These are phyloP conservation scores for Eristalinus aeneus DNA, from an alignment of 2,888 invertebrate genomes.

Conservation along the genomic window DNA sequence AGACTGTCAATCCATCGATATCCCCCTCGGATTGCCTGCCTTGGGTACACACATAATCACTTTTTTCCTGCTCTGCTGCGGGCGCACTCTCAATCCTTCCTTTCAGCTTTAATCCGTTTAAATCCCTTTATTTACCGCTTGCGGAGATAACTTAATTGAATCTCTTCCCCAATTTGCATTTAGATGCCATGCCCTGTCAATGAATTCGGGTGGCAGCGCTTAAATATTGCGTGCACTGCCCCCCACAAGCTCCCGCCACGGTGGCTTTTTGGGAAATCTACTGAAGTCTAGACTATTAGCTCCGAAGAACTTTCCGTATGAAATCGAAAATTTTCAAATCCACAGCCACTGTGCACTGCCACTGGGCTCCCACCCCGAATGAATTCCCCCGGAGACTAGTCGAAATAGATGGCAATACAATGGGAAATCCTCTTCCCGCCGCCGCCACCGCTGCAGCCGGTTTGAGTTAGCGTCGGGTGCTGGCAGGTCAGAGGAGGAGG, in stretches of 20 bases:
- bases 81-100: constrained; percentile 6
- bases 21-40: neutral
- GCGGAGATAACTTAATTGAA: constrained; percentile 58
- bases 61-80: neutral
- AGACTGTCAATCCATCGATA: constrained; percentile 27
- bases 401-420: constrained; percentile 45
- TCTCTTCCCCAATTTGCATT: constrained; percentile 54
- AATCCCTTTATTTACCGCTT: constrained; percentile 57
- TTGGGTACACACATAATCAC: neutral
- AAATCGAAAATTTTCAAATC: constrained; percentile 64
- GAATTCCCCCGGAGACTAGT: neutral
- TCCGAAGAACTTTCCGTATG: constrained; percentile 44
- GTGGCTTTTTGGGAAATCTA: constrained; percentile 32
- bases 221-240: constrained; percentile 10
- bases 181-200: constrained; percentile 38
- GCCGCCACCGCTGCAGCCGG: neutral
- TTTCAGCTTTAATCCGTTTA: constrained; percentile 45
- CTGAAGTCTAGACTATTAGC: constrained; percentile 60
- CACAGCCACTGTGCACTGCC: constrained; percentile 17
- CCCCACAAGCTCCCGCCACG: neutral
- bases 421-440: constrained; percentile 2
- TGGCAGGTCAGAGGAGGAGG: neutral
- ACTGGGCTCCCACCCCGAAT: neutral
- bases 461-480: constrained; percentile 16
- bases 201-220: constrained; percentile 25